Evolutionary conservation across 2,888 invertebrate species (phyloP).

Genomic region (Parnassius apollo): DNA sequence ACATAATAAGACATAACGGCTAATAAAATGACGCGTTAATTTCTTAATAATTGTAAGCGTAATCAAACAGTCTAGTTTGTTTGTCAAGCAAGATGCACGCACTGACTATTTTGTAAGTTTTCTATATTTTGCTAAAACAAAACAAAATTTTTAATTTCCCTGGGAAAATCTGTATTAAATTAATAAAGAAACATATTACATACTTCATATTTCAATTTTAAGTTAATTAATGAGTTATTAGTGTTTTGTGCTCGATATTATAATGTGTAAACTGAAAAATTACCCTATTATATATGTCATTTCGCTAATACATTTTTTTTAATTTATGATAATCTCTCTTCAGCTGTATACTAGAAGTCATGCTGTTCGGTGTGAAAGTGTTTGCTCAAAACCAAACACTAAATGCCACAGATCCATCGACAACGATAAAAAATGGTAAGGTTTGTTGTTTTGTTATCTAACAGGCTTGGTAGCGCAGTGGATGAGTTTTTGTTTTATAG

Average conservation of each 20-base stretch:
- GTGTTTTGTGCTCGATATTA: no score
- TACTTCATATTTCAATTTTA: no score
- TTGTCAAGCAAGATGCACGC: constrained; percentile 12
- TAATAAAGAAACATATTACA: no score
- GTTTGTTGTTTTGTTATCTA: not conserved
- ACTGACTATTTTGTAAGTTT: constrained; percentile 2
- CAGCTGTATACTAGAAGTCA: not conserved
- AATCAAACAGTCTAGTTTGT: constrained; percentile 6
- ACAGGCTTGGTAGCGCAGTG: no score
- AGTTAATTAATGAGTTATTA: no score
- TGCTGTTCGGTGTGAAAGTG: not conserved
- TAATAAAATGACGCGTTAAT: constrained; percentile 17
- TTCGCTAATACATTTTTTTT: no score
- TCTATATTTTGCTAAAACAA: not conserved
- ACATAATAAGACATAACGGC: not conserved
- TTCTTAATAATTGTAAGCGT: not conserved
- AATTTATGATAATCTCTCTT: not conserved
- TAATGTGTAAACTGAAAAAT: no score
- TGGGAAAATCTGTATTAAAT: no score
- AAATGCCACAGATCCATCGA: not conserved
- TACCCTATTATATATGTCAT: no score
- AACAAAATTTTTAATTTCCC: not conserved
- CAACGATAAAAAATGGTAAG: constrained; percentile 8
- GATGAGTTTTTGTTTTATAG: no score
- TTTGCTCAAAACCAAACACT: not conserved